A percentile compares a stretch with the other conserved stretches of the same genome.
Evolutionary conservation across 2,113 vertebrate genomes (phyloP).

Genomic region (Balaeniceps rex): DNA sequence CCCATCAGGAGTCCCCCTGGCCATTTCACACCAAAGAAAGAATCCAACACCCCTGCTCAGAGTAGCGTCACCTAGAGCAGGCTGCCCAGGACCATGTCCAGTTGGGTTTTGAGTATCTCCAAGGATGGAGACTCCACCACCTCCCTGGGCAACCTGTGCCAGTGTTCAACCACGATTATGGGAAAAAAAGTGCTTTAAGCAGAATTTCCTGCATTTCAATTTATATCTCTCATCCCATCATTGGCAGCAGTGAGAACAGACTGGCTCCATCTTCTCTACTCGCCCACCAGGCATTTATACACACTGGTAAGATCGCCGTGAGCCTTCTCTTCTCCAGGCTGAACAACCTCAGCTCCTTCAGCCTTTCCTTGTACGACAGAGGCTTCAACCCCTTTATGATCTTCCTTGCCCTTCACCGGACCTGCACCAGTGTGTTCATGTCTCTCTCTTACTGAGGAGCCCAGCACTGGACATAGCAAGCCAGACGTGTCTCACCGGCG

Average conservation of each 20-base stretch:
- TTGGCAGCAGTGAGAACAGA: not conserved
- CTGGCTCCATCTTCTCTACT: not conserved
- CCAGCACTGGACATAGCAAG: not conserved
- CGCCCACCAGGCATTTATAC: not conserved
- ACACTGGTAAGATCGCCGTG: not conserved
- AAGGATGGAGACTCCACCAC: not conserved
- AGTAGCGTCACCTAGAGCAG: not conserved
- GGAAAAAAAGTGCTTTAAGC: not conserved
- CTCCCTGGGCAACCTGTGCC: not conserved
- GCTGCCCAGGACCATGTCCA: not conserved
- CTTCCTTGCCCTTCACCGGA: not conserved
- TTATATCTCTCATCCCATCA: not conserved
- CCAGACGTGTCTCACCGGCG: not conserved
- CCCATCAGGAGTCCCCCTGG: not conserved
- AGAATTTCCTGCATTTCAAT: not conserved
- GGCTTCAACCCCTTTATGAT: not conserved
- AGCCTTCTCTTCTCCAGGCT: not conserved
- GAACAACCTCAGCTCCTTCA: not conserved
- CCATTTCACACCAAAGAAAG: not conserved
- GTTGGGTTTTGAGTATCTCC: not conserved
- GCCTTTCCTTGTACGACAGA: fast-evolving
- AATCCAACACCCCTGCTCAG: not conserved
- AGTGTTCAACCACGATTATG: not conserved
- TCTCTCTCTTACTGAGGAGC: not conserved
- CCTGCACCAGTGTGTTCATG: not conserved